A percentile compares a stretch with the other conserved stretches of the same genome.
Evolutionary conservation across 1,140 invertebrate genomes (phyloP).

Genomic region (Drosophila takahashii): DNA sequence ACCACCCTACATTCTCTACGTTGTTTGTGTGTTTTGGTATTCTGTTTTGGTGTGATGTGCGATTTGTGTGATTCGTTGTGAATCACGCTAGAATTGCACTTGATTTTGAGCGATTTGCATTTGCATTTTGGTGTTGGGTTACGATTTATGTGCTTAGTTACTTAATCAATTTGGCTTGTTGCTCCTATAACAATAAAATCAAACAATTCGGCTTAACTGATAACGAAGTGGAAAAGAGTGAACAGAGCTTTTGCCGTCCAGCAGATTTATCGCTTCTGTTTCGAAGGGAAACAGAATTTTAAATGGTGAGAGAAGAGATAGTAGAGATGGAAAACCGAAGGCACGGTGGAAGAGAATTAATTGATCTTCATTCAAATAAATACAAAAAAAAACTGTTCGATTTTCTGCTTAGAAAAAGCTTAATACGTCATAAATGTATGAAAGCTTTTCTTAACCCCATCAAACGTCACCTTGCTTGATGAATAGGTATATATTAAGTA

Average conservation of each 20-base stretch:
- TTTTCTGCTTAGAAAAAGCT: not conserved
- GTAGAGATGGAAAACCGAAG: not conserved
- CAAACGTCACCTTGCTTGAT: not conserved
- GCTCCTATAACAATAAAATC: slow-evolving; percentile 12
- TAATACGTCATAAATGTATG: not conserved
- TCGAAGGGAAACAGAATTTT: not conserved
- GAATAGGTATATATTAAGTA: not conserved
- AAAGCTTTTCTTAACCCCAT: not conserved
- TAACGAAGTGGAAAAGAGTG: not conserved
- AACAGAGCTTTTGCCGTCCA: not conserved
- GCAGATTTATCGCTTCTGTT: slow-evolving; percentile 2
- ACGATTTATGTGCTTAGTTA: slow-evolving; percentile 5
- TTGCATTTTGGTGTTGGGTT: slow-evolving; percentile 12
- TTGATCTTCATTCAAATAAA: not conserved
- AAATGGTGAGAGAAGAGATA: not conserved
- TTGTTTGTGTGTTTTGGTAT: not conserved
- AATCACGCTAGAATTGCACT: slow-evolving; percentile 38
- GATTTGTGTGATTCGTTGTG: slow-evolving; percentile 15
- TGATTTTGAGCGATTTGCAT: slow-evolving; percentile 25
- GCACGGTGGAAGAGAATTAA: slow-evolving; percentile 2
- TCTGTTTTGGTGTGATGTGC: slow-evolving; percentile 15
- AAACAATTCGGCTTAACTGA: not conserved
- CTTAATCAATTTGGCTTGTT: slow-evolving; percentile 8
- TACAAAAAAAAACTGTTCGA: not conserved
- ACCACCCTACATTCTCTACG: not conserved